Conservation (phyloP, 2,113 vertebrate species). For the Gasterosteus aculeatus region DNA sequence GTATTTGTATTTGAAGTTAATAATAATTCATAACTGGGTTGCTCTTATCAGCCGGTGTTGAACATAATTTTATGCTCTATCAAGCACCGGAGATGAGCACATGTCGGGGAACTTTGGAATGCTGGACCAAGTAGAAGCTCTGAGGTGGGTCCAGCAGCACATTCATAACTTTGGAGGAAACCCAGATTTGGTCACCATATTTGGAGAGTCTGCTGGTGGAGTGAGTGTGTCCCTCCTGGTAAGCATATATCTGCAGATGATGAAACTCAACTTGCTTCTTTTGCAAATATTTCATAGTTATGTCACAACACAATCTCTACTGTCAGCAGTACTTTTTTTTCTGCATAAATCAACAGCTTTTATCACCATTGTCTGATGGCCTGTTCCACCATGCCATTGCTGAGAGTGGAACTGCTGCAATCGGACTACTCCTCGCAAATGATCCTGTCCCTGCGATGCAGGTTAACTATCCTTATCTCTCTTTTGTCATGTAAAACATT, state of each 20-base stretch:
- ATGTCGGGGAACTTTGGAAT: constrained; percentile 87
- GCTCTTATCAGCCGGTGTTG: not conserved
- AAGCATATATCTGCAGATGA: constrained; percentile 23
- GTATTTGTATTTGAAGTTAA: not conserved
- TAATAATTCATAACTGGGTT: not conserved
- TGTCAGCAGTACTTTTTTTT: not conserved
- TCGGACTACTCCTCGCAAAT: not conserved
- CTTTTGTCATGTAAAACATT: not conserved
- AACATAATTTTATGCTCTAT: constrained; percentile 12
- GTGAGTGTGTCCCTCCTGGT: constrained; percentile 86
- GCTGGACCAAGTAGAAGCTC: constrained; percentile 89
- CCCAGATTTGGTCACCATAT: constrained; percentile 86
- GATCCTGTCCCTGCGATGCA: constrained; percentile 48
- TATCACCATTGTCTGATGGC: constrained; percentile 83
- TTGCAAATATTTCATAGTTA: not conserved
- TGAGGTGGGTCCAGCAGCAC: constrained; percentile 89
- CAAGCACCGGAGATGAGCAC: constrained; percentile 88
- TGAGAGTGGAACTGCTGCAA: constrained; percentile 83
- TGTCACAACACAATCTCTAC: not conserved
- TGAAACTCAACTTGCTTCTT: not conserved
- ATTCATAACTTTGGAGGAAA: constrained; percentile 89
- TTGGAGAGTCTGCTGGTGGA: constrained; percentile 89
- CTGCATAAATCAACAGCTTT: constrained; percentile 71
- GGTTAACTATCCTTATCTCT: constrained; percentile 25
- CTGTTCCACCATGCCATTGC: constrained; percentile 87